These are phyloP conservation scores for Sciaenops ocellatus DNA, from an alignment of 2,797 vertebrate species.

Conservation along the genomic window DNA sequence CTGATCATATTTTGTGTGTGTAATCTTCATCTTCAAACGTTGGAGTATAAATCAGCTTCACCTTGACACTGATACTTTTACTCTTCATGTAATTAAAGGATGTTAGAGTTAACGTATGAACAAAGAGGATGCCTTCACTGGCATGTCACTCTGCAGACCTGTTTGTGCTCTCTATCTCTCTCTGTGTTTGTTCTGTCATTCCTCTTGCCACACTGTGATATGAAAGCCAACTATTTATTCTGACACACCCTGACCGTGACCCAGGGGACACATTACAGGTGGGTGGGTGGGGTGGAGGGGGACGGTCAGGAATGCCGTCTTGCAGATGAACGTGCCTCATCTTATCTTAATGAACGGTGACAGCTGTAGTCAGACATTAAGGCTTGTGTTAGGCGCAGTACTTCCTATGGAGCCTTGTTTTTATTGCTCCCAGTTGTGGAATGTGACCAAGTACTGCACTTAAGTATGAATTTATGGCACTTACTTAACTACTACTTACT, in stretches of 20 bases:
- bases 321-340: background rate
- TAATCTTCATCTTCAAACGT: background rate
- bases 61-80: too few species aligned
- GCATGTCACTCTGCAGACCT: constrained; percentile 25
- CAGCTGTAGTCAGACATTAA: constrained; percentile 21
- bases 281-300: background rate
- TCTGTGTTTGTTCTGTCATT: constrained; percentile 55
- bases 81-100: background rate
- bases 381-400: background rate
- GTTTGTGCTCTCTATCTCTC: constrained; percentile 34
- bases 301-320: constrained; percentile 57
- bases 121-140: constrained; percentile 7
- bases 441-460: background rate
- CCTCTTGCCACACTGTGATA: constrained; percentile 23
- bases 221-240: constrained; percentile 60
- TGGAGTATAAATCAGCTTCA: background rate
- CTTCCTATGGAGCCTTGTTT: background rate
- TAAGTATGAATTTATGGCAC: background rate
- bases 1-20: background rate
- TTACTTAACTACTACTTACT: background rate
- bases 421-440: constrained; percentile 9
- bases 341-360: constrained; percentile 6
- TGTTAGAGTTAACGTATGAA: background rate
- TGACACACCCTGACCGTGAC: constrained; percentile 60
- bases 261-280: background rate